Percentiles rank a stretch among this genome's conserved stretches.
Evolutionary conservation across 2,888 invertebrate species (phyloP).

Genomic region (Gastrophysa polygoni): DNA sequence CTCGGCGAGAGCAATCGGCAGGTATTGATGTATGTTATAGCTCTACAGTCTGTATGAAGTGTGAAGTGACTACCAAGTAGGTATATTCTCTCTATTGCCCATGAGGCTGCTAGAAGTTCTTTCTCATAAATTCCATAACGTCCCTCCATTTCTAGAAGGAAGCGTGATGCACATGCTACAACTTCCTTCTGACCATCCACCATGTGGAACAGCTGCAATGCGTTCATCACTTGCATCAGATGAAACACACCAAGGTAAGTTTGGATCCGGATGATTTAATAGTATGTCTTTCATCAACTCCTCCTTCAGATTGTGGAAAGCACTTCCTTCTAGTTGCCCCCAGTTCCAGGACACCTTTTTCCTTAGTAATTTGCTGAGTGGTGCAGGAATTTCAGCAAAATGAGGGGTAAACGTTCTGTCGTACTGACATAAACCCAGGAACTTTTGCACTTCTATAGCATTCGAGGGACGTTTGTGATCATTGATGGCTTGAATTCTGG

Average conservation of each 20-base stretch:
- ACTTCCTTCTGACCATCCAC: too few species aligned
- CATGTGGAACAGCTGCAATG: neutral
- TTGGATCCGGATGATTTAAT: conserved; percentile 11
- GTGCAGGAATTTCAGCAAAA: neutral
- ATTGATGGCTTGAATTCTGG: neutral
- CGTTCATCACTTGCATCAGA: conserved; percentile 16
- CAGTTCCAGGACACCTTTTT: neutral
- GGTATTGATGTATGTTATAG: too few species aligned
- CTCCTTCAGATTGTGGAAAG: neutral
- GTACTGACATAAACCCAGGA: too few species aligned
- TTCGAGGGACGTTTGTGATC: neutral
- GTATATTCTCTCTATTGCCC: too few species aligned
- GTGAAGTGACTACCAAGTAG: too few species aligned
- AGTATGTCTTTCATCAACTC: neutral
- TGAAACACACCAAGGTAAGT: conserved; percentile 14
- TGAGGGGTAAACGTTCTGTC: neutral
- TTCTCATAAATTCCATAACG: conserved; percentile 1
- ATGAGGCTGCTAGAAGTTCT: too few species aligned
- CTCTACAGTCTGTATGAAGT: too few species aligned
- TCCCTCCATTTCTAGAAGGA: neutral
- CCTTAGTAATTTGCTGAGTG: neutral
- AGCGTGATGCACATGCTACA: neutral
- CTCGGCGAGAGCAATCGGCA: too few species aligned
- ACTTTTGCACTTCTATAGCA: too few species aligned
- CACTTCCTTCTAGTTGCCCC: neutral